These are phyloP conservation scores for Cephonodes hylas DNA, from an alignment of 2,888 invertebrate species.

Conservation along the genomic window DNA sequence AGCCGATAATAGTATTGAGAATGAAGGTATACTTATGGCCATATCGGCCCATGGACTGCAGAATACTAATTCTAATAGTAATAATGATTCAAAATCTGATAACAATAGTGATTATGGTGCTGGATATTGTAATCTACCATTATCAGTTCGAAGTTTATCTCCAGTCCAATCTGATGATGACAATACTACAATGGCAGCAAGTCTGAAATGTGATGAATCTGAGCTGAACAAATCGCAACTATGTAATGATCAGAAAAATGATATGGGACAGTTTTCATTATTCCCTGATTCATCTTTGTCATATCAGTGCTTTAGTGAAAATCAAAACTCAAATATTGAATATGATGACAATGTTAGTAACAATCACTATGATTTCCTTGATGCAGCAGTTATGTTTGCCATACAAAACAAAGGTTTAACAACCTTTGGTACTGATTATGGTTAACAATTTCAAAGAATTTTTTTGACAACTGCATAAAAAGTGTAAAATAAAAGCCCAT, in stretches of 20 bases:
- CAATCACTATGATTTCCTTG: constrained; percentile 82
- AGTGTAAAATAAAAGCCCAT: constrained; percentile 11
- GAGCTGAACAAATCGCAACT: constrained; percentile 48
- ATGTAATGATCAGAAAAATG: constrained; percentile 39
- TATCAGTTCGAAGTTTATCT: constrained; percentile 39
- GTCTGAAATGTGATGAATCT: constrained; percentile 34
- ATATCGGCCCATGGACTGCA: constrained; percentile 86
- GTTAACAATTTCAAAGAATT: constrained; percentile 41
- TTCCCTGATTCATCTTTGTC: constrained; percentile 46
- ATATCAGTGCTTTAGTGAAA: constrained; percentile 47
- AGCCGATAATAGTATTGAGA: constrained; percentile 82
- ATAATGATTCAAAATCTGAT: constrained; percentile 22
- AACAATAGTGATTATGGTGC: constrained; percentile 20
- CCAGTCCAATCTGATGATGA: constrained; percentile 46
- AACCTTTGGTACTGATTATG: constrained; percentile 70
- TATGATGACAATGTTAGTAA: constrained; percentile 38
- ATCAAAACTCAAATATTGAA: constrained; percentile 38
- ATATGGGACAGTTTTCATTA: constrained; percentile 38
- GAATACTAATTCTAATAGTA: constrained; percentile 51
- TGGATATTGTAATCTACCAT: constrained; percentile 31
- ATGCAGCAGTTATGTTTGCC: constrained; percentile 87
- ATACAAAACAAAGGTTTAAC: constrained; percentile 87
- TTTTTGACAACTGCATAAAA: neutral
- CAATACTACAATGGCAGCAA: constrained; percentile 22
- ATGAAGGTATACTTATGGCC: constrained; percentile 87